A percentile compares a stretch with the other conserved stretches of the same genome.
These are phyloP conservation scores for Theretra japonica DNA, from an alignment of 2,888 invertebrate genomes.

Conservation along the genomic window DNA sequence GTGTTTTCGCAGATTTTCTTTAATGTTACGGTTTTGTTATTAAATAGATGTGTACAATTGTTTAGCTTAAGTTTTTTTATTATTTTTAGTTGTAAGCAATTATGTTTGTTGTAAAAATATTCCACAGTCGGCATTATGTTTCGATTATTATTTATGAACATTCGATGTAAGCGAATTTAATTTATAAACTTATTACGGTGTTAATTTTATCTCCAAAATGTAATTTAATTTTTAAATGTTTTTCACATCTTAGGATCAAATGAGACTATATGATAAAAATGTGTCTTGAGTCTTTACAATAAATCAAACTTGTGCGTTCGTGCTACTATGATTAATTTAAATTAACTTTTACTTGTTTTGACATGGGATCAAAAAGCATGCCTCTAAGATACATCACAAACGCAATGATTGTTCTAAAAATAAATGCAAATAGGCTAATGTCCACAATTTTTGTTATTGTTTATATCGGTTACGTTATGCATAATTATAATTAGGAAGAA, in stretches of 20 bases:
- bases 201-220: not conserved
- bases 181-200: not conserved
- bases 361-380: too few relatives aligned
- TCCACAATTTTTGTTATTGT: too few relatives aligned
- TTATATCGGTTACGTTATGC: too few relatives aligned
- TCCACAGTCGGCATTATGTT: not conserved
- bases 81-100: conserved; percentile 8
- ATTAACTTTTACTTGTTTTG: too few relatives aligned
- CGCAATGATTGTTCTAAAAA: too few relatives aligned
- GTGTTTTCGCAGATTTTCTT: not conserved
- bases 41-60: not conserved
- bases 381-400: too few relatives aligned
- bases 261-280: not conserved
- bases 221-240: too few relatives aligned
- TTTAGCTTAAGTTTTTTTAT: not conserved
- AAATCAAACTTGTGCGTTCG: too few relatives aligned
- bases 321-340: too few relatives aligned
- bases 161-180: not conserved
- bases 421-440: too few relatives aligned
- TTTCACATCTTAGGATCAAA: not conserved
- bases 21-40: not conserved
- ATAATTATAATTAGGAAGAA: too few relatives aligned
- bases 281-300: too few relatives aligned
- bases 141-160: not conserved
- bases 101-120: conserved; percentile 1